These are phyloP conservation scores for Eublepharis macularius DNA, from an alignment of 2,113 vertebrate species.

Conservation along the genomic window DNA sequence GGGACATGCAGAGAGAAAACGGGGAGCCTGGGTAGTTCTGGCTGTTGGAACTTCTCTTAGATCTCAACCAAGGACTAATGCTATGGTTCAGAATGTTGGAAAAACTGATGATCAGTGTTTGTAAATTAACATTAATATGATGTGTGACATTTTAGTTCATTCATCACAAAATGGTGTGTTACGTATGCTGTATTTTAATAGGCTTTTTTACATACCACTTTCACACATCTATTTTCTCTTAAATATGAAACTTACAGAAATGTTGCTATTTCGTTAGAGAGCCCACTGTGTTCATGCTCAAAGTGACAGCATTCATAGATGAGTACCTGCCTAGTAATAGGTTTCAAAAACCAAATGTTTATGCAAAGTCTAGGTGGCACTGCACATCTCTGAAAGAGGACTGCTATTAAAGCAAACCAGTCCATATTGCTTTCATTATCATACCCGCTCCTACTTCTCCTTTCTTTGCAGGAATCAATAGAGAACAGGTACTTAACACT, in stretches of 20 bases:
- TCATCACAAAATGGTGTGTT: not conserved
- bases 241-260: conserved; percentile 28
- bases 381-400: conserved; percentile 54
- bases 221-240: not conserved
- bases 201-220: not conserved
- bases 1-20: not conserved
- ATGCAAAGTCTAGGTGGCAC: conserved; percentile 66
- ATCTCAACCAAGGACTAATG: not conserved
- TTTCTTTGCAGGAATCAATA: conserved; percentile 62
- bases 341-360: conserved; percentile 64
- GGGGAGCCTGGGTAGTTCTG: not conserved
- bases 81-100: not conserved
- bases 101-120: not conserved
- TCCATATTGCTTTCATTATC: conserved; percentile 72
- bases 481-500: conserved; percentile 58
- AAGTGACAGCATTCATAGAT: conserved; percentile 61
- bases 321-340: conserved; percentile 66
- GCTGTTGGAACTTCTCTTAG: not conserved
- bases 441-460: conserved; percentile 69
- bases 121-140: not conserved
- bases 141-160: not conserved
- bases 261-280: conserved; percentile 27
- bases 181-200: not conserved
- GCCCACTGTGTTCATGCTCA: conserved; percentile 39
- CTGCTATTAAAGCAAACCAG: conserved; percentile 66